Percentiles rank a stretch among this genome's conserved stretches.
Conservation (phyloP, 2,888 invertebrate genomes). For the Coelogynopora nodosa region DNA sequence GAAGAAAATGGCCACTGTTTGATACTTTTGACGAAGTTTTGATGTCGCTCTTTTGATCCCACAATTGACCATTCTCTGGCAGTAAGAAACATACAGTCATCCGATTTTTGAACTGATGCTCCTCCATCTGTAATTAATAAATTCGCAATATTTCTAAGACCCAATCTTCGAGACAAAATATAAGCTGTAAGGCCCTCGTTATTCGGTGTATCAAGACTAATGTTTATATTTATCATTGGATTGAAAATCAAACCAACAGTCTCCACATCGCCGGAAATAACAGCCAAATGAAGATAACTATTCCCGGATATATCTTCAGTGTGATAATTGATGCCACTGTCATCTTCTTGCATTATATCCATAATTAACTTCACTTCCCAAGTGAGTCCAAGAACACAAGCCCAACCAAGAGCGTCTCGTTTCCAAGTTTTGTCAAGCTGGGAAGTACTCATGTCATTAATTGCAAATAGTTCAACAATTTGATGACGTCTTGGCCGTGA, state of each 20-base stretch:
- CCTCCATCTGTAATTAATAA: not conserved
- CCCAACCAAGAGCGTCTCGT: slow-evolving; percentile 34
- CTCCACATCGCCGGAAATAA: slow-evolving; percentile 16
- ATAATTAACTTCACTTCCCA: slow-evolving; percentile 6
- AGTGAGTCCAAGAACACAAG: slow-evolving; percentile 9
- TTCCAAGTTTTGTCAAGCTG: not conserved
- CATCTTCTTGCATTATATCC: not conserved
- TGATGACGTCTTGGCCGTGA: not conserved
- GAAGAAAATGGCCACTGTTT: not conserved
- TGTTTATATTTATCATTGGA: not conserved
- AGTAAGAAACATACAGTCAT: not conserved
- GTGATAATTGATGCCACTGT: slow-evolving; percentile 13
- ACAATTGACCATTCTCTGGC: slow-evolving; percentile 35
- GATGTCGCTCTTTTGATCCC: not conserved
- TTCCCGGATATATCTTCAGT: slow-evolving; percentile 29
- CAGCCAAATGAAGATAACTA: slow-evolving; percentile 37
- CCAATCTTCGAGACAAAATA: slow-evolving; percentile 30
- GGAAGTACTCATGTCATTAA: not conserved
- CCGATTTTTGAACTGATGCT: slow-evolving; percentile 23
- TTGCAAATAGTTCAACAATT: not conserved
- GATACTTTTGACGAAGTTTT: not conserved
- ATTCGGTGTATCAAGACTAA: slow-evolving; percentile 9
- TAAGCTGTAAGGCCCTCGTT: slow-evolving; percentile 23
- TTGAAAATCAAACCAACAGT: slow-evolving; percentile 14
- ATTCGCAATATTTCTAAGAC: slow-evolving; percentile 12